Base-by-base conservation (phyloP, 2,888 invertebrate species). In the Trichogramma evanescens region DNA sequence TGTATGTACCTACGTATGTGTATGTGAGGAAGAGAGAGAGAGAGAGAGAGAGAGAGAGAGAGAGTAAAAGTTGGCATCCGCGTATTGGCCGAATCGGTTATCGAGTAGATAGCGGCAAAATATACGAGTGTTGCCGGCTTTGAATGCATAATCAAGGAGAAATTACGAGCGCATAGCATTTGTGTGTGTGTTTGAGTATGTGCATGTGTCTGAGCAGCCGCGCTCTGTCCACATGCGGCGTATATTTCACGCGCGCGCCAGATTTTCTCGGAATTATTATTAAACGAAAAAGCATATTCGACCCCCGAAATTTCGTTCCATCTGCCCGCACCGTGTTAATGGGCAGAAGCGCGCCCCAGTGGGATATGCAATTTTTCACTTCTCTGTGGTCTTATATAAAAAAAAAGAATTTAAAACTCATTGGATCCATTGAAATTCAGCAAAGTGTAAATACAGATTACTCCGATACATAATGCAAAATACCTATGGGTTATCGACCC, bases 71-170 rank as follows among this genome's bases (percentile, higher is more conserved):
- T 59, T 59, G 58, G 42, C 13, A 40, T 13, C 9, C 8, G 9
- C 54, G 50, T 50, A 44, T 55, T 52, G 53, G 50, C 26, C 56
- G 59, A 56, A 62, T 62, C 54, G 62, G 56, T 57, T 62, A 62
- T 62, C 56, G 56, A 59, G 56, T 57, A 54, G 55, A 38, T 49
- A 56, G 49, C n/a, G n/a, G n/a, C n/a, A 50, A 56, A 62, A 62
- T 62, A 57, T 59, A 56, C 54, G 62, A 62, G 54, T 54, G 56
- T 54, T 50, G 46, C 62, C 43, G 41, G 53, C 62, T 59, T 59
- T 59, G 62, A 62, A 62, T 62, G 59, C 56, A 59, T 59, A 62
- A 62, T 62, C 62, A 56, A 41, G 55, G 48, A 8, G 44, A 6
- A 6, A 48, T 13, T 48, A 10, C 48, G 48, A 6, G 5, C 6